These are phyloP conservation scores for Etheostoma nigrum DNA, from an alignment of 2,797 vertebrate species.

Conservation along the genomic window DNA sequence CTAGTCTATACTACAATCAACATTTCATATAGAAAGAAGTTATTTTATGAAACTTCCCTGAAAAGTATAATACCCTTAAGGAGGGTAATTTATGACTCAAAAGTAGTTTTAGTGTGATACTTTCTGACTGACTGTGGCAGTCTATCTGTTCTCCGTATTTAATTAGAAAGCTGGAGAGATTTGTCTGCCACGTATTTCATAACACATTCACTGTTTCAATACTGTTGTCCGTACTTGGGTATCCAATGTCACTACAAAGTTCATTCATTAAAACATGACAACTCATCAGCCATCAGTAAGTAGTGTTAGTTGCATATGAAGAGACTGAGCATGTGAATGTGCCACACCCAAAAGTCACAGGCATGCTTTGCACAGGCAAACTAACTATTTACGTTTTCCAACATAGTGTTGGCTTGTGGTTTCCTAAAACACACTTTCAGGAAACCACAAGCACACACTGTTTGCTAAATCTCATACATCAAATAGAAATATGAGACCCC, in stretches of 20 bases:
- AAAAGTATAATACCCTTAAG: background rate
- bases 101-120: background rate
- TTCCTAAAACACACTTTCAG: slow-evolving; percentile 24
- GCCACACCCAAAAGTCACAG: background rate
- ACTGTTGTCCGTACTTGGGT: background rate
- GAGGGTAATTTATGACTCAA: background rate
- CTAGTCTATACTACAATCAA: background rate
- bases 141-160: slow-evolving; percentile 3
- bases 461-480: slow-evolving; percentile 24
- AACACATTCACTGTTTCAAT: background rate
- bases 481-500: slow-evolving; percentile 15
- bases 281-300: background rate
- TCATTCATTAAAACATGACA: slow-evolving; percentile 26
- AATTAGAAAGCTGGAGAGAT: background rate
- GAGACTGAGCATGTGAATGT: background rate
- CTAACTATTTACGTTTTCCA: slow-evolving; percentile 12
- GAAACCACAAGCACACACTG: slow-evolving; percentile 25
- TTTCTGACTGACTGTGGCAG: background rate
- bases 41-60: background rate
- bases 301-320: slow-evolving; percentile 2
- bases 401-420: slow-evolving; percentile 25
- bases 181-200: slow-evolving; percentile 24
- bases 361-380: background rate
- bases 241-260: slow-evolving; percentile 3
- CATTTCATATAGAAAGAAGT: background rate